These are phyloP conservation scores for Polyommatus icarus DNA, from an alignment of 2,888 invertebrate species.

Conservation along the genomic window DNA sequence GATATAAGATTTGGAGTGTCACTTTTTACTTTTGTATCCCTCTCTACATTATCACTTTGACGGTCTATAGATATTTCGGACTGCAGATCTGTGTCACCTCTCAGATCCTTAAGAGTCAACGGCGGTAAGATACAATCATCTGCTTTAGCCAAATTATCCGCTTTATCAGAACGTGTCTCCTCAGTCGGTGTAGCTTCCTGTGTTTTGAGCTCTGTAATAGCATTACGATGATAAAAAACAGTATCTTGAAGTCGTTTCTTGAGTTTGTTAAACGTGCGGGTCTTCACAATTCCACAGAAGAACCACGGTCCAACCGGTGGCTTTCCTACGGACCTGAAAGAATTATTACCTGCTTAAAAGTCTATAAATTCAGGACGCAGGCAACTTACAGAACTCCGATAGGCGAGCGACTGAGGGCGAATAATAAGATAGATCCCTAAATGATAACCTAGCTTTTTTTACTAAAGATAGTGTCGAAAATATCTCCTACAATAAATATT, in stretches of 20 bases:
- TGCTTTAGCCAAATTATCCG: constrained; percentile 7
- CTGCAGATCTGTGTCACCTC: constrained; percentile 50
- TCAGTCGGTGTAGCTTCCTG: constrained; percentile 33
- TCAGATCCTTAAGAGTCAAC: constrained; percentile 56
- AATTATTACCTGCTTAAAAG: background rate
- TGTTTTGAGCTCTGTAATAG: constrained; percentile 48
- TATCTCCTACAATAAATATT: too few species aligned
- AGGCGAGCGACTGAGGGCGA: too few species aligned
- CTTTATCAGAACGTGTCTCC: constrained; percentile 27
- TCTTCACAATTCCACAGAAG: constrained; percentile 70
- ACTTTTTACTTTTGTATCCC: constrained; percentile 42
- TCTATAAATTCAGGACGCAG: background rate
- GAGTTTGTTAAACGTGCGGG: constrained; percentile 58
- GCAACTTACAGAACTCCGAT: background rate
- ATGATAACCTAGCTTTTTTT: too few species aligned
- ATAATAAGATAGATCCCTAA: too few species aligned
- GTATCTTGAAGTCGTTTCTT: constrained; percentile 61
- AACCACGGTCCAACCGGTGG: constrained; percentile 67
- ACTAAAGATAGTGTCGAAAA: too few species aligned
- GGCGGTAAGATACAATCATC: constrained; percentile 51
- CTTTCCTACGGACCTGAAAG: constrained; percentile 47
- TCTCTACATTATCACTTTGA: constrained; percentile 35
- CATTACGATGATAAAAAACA: constrained; percentile 55
- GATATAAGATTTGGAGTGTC: constrained; percentile 48
- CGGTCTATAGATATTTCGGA: constrained; percentile 42